Percentiles rank a stretch among this genome's conserved stretches.
Conservation (phyloP, 2,797 vertebrate species). For the Lemur catta region DNA sequence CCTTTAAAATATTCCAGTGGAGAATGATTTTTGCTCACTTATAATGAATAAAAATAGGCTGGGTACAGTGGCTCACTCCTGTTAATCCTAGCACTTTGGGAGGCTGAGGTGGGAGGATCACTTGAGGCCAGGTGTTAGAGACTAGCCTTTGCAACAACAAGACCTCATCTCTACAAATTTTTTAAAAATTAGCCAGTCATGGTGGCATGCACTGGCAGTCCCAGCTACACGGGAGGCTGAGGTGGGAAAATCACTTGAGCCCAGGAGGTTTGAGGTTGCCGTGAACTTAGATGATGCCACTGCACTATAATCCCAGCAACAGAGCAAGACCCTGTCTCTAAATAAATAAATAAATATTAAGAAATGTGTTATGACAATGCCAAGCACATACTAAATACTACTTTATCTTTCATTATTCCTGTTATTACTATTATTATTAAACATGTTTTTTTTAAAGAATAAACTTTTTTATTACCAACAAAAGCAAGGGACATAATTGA, state of each 20-base stretch:
- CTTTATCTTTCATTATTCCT: neutral
- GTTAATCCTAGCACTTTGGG: neutral
- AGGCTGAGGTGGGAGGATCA: neutral
- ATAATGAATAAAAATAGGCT: neutral
- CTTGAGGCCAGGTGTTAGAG: neutral
- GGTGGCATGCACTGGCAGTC: neutral
- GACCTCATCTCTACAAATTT: neutral
- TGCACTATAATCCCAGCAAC: neutral
- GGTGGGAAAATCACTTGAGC: neutral
- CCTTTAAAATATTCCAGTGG: neutral
- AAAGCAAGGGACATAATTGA: neutral
- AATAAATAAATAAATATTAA: neutral
- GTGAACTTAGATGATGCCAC: neutral
- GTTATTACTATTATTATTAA: neutral
- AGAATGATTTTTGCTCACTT: neutral
- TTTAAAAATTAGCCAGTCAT: neutral
- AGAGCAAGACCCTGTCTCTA: neutral
- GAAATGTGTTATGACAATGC: neutral
- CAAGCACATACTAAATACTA: neutral
- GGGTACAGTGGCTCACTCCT: neutral
- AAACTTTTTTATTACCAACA: neutral
- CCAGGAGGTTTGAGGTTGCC: neutral
- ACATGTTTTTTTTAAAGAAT: neutral
- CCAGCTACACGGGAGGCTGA: neutral
- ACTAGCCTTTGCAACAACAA: neutral